A percentile compares a stretch with the other conserved stretches of the same genome.
phyloP scores from a whole-genome alignment of 2,888 invertebrate genomes.

The Noctuana brunneofusca region DNA sequence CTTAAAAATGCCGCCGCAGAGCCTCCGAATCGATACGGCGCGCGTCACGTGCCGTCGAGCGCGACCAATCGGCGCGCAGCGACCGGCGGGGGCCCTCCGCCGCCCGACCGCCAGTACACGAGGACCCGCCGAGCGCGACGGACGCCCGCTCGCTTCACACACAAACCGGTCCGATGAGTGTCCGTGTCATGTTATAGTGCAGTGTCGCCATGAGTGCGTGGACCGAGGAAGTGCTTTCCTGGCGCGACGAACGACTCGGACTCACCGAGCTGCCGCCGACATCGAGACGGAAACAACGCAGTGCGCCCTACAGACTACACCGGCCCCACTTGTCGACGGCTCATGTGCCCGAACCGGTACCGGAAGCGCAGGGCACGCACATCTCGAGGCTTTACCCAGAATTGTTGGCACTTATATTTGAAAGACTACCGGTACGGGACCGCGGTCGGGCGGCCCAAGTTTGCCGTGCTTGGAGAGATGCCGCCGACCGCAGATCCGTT shows the following conservation, averaged over 20 bases:
- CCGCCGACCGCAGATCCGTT: conserved; percentile 94
- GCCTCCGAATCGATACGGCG: conserved; percentile 90
- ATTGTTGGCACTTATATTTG: conserved; percentile 95
- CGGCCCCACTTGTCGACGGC: conserved; percentile 83
- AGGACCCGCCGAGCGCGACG: conserved; percentile 55
- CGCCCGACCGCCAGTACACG: conserved; percentile 72
- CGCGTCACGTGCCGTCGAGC: conserved; percentile 85
- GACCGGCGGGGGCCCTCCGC: conserved; percentile 52
- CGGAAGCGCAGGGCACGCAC: conserved; percentile 85
- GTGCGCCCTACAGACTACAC: conserved; percentile 86
- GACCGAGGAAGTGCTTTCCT: conserved; percentile 78
- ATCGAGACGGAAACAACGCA: conserved; percentile 79
- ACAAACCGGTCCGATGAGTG: conserved; percentile 70
- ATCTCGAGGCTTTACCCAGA: conserved; percentile 96
- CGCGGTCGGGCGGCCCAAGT: conserved; percentile 96
- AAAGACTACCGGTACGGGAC: conserved; percentile 93
- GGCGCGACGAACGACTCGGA: conserved; percentile 75
- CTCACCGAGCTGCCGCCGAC: conserved; percentile 76
- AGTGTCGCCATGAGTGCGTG: conserved; percentile 76
- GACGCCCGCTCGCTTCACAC: conserved; percentile 47
- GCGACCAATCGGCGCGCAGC: conserved; percentile 73
- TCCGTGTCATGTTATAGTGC: conserved; percentile 70
- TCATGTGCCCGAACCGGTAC: conserved; percentile 74
- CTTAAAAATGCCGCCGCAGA: conserved; percentile 92
- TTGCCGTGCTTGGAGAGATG: conserved; percentile 94